phyloP scores from a whole-genome alignment of 2,797 vertebrate species.

The Gallinago solitaria region DNA sequence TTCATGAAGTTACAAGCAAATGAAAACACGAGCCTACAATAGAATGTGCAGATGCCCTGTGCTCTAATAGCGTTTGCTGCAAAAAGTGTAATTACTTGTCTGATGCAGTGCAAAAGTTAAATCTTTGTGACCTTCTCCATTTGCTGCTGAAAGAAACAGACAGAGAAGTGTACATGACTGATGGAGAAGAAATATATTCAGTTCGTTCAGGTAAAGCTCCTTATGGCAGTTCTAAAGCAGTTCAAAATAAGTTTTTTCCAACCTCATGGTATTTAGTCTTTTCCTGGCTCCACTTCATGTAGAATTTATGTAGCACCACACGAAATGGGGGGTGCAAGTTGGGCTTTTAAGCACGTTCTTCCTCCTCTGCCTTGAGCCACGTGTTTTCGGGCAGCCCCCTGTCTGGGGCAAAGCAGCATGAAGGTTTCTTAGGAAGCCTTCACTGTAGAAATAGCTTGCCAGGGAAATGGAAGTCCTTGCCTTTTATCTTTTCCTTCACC shows the following conservation, averaged over 20 bases:
- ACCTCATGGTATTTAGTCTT: background rate
- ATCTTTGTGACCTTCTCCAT: slow-evolving; percentile 17
- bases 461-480: background rate
- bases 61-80: background rate
- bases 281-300: background rate
- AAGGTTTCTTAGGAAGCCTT: background rate
- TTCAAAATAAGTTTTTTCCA: background rate
- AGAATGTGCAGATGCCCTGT: background rate
- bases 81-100: slow-evolving; percentile 9
- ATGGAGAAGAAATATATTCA: background rate
- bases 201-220: background rate
- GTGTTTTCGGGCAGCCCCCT: background rate
- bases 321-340: background rate
- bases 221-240: background rate
- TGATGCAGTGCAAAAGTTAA: slow-evolving; percentile 18
- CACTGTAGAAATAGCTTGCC: background rate
- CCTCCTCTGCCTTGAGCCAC: background rate
- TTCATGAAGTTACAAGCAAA: background rate
- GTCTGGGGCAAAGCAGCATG: background rate
- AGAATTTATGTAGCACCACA: background rate
- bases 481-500: background rate
- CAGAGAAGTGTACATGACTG: background rate
- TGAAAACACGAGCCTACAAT: background rate
- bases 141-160: slow-evolving; percentile 24
- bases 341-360: background rate